Base-by-base conservation (phyloP, 2,888 invertebrate genomes). In the Corbicula japonica region DNA sequence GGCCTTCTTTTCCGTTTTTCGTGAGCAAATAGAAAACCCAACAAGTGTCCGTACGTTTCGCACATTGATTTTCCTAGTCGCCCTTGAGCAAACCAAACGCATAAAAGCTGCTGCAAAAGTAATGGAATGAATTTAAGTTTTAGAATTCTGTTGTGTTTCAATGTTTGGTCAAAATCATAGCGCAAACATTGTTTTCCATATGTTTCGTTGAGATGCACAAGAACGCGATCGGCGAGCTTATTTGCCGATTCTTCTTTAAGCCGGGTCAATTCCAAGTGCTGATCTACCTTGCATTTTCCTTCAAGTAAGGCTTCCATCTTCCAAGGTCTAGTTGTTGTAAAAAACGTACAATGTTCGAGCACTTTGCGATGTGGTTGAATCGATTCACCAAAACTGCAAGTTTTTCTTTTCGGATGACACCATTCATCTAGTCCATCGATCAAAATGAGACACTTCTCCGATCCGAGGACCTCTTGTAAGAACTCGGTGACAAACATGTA, bases 391-490 rank as follows among this genome's bases (percentile, higher is more conserved):
- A 21, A 46, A 15, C 4, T 21, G 46, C 46, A 46, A 4, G 5
- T 21, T 46, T 15, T 46, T 18, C 10, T 5, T 46, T 6, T 46
- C 4, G 46, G 46, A 46, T 46, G 46, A 46, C 46, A 21, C 46
- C 46, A 46, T 46, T 46, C 46, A 21, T 46, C 46, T 5, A 46
- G 46, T 46, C 46, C 46, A 46, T 46, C 46, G 46, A 46, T 46
- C 8, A 46, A 5, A 46, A 46, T 46, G n/a, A 46, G 21, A 21
- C 46, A 46, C 4, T 46, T 21, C 46, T 46, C 46, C 21, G 46
- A 46, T 18, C 3, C 5, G 4, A 46, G 15, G n/a, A 46, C 18
- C 18, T 46, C 8, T 4, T 46, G 6, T 15, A 46, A 21, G 46
- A 46, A 21, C n/a, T n/a, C n/a, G 5, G 18, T 5, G 18, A 4